Conservation (phyloP, 2,888 invertebrate species). For the Corbicula japonica region DNA sequence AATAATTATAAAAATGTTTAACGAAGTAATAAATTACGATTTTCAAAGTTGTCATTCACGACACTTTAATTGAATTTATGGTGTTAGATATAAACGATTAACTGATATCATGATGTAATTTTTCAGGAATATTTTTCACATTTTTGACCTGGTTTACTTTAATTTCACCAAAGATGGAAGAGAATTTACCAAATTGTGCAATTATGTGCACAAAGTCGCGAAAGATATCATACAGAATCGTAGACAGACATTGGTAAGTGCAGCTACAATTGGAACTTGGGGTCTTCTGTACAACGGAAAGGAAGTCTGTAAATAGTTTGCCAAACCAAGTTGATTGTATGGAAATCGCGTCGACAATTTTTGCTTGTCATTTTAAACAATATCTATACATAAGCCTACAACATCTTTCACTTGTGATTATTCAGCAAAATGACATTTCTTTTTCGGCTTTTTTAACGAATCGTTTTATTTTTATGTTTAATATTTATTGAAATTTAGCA, state of each 20-base stretch:
- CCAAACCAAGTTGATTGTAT: background rate
- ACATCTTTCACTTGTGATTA: background rate
- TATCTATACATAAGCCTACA: background rate
- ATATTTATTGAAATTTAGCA: no score
- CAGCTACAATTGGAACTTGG: no score
- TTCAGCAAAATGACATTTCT: background rate
- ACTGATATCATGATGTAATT: no score
- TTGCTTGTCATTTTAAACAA: background rate
- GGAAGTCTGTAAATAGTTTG: background rate
- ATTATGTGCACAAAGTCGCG: conserved; percentile 75
- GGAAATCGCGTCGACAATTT: background rate
- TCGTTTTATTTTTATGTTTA: no score
- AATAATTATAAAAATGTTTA: no score
- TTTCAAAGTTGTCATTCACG: no score
- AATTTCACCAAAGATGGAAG: conserved; percentile 71
- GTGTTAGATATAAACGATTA: no score
- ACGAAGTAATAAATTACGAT: no score
- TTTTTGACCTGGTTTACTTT: conserved; percentile 41
- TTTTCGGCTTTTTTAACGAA: background rate
- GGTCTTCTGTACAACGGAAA: background rate
- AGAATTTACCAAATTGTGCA: conserved; percentile 70
- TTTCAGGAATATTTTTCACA: conserved; percentile 37
- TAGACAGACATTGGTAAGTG: conserved; percentile 67
- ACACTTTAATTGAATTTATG: no score
- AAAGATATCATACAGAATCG: conserved; percentile 76